Percentiles rank a stretch among this genome's conserved stretches.
Evolutionary conservation across 2,113 vertebrate genomes (phyloP).

Genomic region (Pelodiscus sinensis): DNA sequence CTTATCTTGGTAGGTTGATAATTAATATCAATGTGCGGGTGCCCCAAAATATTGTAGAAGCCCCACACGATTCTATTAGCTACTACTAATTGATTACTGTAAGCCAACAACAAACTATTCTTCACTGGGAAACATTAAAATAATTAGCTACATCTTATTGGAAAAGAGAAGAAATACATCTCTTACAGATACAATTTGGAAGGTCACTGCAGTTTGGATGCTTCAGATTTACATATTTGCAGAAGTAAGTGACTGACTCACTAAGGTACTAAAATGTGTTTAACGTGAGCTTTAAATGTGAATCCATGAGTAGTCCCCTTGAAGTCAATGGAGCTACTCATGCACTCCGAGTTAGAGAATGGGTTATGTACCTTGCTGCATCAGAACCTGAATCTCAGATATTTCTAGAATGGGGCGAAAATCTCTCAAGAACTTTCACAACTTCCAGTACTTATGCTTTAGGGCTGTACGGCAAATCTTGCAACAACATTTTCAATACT

Average conservation of each 20-base stretch:
- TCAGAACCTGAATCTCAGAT: background rate
- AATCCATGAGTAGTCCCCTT: background rate
- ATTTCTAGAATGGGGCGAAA: background rate
- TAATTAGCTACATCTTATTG: background rate
- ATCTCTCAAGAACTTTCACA: background rate
- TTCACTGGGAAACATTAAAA: background rate
- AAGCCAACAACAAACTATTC: constrained; percentile 20
- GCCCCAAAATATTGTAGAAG: background rate
- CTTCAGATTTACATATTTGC: background rate
- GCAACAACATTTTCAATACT: background rate
- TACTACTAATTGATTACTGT: constrained; percentile 10
- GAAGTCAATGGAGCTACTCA: constrained; percentile 4
- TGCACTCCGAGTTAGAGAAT: background rate
- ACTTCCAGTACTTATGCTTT: constrained; percentile 6
- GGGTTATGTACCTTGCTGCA: background rate
- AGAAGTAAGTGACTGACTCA: background rate
- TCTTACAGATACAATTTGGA: background rate
- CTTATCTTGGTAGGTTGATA: constrained; percentile 11
- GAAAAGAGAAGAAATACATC: background rate
- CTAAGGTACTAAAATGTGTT: accelerated
- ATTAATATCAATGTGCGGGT: background rate
- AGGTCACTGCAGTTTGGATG: background rate
- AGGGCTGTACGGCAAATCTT: background rate
- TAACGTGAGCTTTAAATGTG: background rate
- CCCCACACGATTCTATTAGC: background rate